phyloP scores from a whole-genome alignment of 2,113 vertebrate species.

The Tinamus guttatus region DNA sequence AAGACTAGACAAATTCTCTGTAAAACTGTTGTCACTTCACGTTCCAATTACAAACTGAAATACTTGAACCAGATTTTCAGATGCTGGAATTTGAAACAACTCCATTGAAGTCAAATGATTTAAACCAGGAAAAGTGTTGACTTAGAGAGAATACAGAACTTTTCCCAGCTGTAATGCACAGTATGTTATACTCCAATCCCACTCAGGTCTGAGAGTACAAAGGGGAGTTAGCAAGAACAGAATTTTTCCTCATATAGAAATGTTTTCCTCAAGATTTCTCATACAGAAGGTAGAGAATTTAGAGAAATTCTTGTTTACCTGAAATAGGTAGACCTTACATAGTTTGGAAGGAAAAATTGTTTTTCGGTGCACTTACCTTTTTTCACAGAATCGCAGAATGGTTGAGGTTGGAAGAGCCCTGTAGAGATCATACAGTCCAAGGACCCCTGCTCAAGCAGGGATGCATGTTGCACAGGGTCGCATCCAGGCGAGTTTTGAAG shows the following conservation, averaged over 20 bases:
- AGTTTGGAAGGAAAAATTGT: background rate
- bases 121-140: background rate
- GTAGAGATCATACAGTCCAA: too few relatives aligned
- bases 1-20: background rate
- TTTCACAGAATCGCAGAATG: background rate
- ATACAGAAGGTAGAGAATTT: background rate
- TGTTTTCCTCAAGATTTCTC: background rate
- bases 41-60: background rate
- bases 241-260: background rate
- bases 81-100: background rate
- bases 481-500: too few relatives aligned
- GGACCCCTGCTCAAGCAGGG: too few relatives aligned
- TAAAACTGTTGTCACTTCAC: background rate
- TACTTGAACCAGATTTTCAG: background rate
- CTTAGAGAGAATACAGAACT: background rate
- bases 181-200: rapidly evolving
- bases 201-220: background rate
- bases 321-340: background rate
- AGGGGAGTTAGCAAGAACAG: background rate
- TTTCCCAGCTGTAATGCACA: background rate
- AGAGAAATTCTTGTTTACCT: background rate
- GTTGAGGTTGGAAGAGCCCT: too few relatives aligned
- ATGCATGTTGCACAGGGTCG: too few relatives aligned
- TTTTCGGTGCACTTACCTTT: background rate
- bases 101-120: background rate